Base-by-base conservation (phyloP, 2,797 vertebrate species). In the Cynodonichthys magdalenae region DNA sequence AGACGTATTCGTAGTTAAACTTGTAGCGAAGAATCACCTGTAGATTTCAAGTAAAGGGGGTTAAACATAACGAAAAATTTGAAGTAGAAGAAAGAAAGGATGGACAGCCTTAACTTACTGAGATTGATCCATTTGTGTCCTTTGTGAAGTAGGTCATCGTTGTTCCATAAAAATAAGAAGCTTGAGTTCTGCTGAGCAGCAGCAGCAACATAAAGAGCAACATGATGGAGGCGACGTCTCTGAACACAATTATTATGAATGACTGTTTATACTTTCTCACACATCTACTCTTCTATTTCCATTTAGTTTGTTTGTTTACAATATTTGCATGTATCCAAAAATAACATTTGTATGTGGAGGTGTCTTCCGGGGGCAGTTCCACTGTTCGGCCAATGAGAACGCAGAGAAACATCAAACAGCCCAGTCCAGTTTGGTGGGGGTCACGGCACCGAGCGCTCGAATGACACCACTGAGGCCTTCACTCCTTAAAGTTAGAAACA, bases 11-110 rank as follows among this genome's bases (percentile, higher is more conserved):
- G 17, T 19, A 63, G 12, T 14, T 51, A 1, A 73, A 0, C 6
- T 86, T 84, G 1, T 77, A 82, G 9, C 72, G 66, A 20, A 85
- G 0, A 0, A 60, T 53, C 59, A 90, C 83, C 89, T 91, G 11
- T 0, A 9, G 6, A 15, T 0, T 42, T 1, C 58, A 42, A 63
- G 0, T 1, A 7, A 49, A 24, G 27, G 6, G 2, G 29, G 19
- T 64, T 27, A 7, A 29, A 1, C 15, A 1, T 1, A 53, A 24
- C 42, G 3, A 47, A 3, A 50, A 6, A 24, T 17, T 5, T 12
- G 39, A 59, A 36, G 8, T 2, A 39, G 19, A 4, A 2, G 36
- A 6, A 4, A 15, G 0, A 6, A 7, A 4, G 27, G 17, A 10
- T 15, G 11, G 14, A 55, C 5, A 14, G 24, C 12, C 2, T 28